Evolutionary conservation across 2,797 vertebrate genomes (phyloP).

Genomic region (Muscicapa comitata): DNA sequence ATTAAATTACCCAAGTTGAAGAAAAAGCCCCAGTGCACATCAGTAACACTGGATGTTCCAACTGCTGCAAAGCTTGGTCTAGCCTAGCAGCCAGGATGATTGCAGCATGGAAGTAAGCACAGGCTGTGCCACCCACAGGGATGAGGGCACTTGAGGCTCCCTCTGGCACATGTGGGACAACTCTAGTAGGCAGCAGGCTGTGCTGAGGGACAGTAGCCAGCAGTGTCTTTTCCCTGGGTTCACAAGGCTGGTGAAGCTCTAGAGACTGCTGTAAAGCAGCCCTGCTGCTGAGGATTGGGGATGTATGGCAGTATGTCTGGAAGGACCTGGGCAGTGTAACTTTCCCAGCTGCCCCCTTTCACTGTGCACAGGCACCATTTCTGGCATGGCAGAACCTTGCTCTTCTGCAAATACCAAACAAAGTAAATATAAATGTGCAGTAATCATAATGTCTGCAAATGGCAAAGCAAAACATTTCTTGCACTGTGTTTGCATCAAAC

Average conservation of each 20-base stretch:
- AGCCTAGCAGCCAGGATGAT: neutral
- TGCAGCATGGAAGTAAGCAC: neutral
- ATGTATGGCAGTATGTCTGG: neutral
- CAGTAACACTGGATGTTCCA: neutral
- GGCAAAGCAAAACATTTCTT: neutral
- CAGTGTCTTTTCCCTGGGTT: neutral
- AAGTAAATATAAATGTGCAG: neutral
- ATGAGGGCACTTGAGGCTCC: neutral
- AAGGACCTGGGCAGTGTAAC: neutral
- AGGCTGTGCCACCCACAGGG: rapidly evolving
- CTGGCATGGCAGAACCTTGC: neutral
- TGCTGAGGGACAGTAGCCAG: neutral
- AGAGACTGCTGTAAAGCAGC: neutral
- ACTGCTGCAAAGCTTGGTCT: neutral
- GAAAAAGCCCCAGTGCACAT: neutral
- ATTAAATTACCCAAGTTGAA: neutral
- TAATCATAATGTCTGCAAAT: neutral
- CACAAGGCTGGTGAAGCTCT: neutral
- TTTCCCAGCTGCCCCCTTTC: neutral
- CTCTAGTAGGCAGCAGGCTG: neutral
- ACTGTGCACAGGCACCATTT: neutral
- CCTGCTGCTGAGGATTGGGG: neutral
- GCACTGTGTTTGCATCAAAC: neutral
- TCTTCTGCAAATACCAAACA: neutral
- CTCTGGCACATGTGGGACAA: neutral